Conservation (phyloP, 2,888 invertebrate genomes). For the Tipula confusa region DNA sequence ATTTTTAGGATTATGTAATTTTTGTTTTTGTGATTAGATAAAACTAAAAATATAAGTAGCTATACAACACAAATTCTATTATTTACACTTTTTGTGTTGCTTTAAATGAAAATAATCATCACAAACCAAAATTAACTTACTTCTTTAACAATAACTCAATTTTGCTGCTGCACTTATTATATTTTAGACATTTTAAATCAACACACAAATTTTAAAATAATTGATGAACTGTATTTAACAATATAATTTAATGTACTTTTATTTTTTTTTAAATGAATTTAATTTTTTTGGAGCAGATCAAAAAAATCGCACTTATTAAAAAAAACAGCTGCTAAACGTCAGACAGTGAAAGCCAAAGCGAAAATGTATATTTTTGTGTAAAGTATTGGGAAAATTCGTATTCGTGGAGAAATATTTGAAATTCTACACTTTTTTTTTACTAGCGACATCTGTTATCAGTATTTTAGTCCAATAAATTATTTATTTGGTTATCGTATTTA, state of each 20-base stretch:
- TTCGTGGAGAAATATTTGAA: neutral
- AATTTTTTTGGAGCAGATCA: neutral
- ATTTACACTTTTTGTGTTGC: neutral
- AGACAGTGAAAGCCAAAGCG: neutral
- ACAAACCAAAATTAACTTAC: neutral
- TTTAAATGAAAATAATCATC: neutral
- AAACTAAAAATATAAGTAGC: neutral
- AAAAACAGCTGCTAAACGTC: slow-evolving; percentile 20
- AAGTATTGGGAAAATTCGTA: neutral
- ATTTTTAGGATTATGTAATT: neutral
- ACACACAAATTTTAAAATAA: neutral
- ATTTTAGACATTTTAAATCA: neutral
- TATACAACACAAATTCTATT: neutral
- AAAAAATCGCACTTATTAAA: neutral
- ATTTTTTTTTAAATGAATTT: neutral
- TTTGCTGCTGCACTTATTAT: neutral
- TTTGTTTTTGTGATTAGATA: neutral
- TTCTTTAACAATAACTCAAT: neutral
- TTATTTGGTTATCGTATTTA: neutral
- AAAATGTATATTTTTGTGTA: neutral
- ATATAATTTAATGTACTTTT: neutral
- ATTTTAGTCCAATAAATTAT: neutral
- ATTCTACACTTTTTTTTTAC: neutral
- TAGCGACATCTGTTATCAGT: neutral
- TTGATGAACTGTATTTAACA: neutral